Evolutionary conservation across 2,113 vertebrate species (phyloP), one percentile per base, ranked within the genome.

Genomic region (Pituophis catenifer): DNA sequence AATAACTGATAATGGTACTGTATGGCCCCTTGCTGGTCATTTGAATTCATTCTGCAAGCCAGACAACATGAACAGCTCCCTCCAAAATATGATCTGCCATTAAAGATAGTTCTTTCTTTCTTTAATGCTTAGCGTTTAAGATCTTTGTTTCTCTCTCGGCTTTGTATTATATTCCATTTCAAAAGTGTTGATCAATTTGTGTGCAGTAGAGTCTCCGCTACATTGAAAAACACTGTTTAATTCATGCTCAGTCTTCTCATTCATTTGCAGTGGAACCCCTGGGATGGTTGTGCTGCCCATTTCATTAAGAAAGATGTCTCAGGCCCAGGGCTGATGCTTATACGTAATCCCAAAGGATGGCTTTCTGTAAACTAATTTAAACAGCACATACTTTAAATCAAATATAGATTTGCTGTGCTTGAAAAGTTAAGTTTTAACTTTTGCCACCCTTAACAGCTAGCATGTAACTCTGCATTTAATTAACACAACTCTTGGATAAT

Each of bases 221-320:
- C 58, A 26, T 26, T 91, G 90, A 86, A 38, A 86, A 58, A 6
- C 44, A 89, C 29, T 89, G 54, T 89, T 86, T 55, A 91, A 91
- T 55, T 38, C 9, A 11, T 57, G 55, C n/a, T 53, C 53, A 19
- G 59, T 48, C 75, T 33, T 52, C 48, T 88, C 59, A 65, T 53
- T 92, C 44, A 92, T 65, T 88, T 53, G 44, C 55, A 59, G 50
- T 88, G 57, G 57, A 26, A 54, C 59, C 58, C 29, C 10, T 15
- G 48, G n/a, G 91, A 92, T 53, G 29, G 8, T 0, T 65, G 33
- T 21, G 13, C 57, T 90, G 21, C 44, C 70, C 19, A 93, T 89
- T 62, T 88, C 57, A 92, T 92, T 92, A 52, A 92, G 62, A 59
- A 88, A 88, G 23, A 70, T 92, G 21, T 92, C 86, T 87, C 70